Conservation (phyloP, 2,797 vertebrate species). For the Ficedula albicollis region DNA sequence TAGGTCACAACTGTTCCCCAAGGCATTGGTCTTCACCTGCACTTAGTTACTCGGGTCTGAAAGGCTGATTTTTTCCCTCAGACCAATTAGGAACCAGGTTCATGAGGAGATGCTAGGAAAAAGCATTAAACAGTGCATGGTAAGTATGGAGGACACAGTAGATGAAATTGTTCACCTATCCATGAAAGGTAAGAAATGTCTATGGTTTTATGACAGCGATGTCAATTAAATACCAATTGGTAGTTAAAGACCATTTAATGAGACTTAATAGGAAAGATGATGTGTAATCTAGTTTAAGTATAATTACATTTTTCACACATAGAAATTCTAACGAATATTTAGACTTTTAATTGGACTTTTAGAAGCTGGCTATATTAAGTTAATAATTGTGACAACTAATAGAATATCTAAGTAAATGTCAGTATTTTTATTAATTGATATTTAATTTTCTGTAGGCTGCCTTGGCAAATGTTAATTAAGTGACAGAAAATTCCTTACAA, state of each 20-base stretch:
- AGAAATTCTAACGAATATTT: conserved; percentile 73
- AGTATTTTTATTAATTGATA: conserved; percentile 72
- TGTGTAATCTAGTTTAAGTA: conserved; percentile 71
- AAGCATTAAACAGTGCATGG: not conserved
- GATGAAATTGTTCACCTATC: not conserved
- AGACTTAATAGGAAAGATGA: conserved; percentile 41
- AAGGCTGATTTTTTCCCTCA: not conserved
- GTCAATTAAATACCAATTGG: conserved; percentile 55
- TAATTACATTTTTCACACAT: conserved; percentile 69
- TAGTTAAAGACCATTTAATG: conserved; percentile 55
- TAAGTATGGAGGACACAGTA: not conserved
- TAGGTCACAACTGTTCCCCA: not conserved
- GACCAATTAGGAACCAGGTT: not conserved
- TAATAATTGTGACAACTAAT: conserved; percentile 77
- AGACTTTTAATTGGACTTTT: conserved; percentile 76
- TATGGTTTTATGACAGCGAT: conserved; percentile 19
- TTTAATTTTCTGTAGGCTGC: conserved; percentile 71
- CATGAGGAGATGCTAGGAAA: not conserved
- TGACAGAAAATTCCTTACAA: conserved; percentile 67
- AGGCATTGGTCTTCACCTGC: not conserved
- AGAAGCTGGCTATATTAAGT: conserved; percentile 61
- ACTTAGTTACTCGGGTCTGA: not conserved
- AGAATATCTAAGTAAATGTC: conserved; percentile 71
- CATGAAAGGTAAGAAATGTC: not conserved
- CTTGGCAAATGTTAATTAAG: conserved; percentile 75